A percentile compares a stretch with the other conserved stretches of the same genome.
Evolutionary conservation across 2,888 invertebrate genomes (phyloP).

Genomic region (Pocota personata): DNA sequence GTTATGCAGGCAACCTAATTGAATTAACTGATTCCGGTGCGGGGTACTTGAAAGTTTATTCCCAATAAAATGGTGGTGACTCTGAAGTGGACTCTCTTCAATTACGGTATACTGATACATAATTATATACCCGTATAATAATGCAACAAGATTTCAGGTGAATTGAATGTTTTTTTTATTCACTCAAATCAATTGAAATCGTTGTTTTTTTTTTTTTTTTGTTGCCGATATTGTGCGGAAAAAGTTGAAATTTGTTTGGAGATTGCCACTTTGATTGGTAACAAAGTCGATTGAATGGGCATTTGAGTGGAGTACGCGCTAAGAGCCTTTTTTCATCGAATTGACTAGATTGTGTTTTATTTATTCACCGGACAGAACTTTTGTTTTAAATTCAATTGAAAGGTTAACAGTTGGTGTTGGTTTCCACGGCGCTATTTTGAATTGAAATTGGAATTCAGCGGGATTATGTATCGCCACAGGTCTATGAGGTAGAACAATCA

Average conservation of each 20-base stretch:
- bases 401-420: neutral
- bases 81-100: conserved; percentile 4
- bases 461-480: neutral
- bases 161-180: neutral
- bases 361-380: neutral
- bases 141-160: conserved; percentile 18
- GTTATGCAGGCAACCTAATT: conserved; percentile 10
- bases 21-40: conserved; percentile 9
- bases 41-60: conserved; percentile 37
- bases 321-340: neutral
- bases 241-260: conserved; percentile 11
- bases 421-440: neutral
- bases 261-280: conserved; percentile 20
- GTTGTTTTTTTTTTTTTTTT: neutral
- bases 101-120: neutral
- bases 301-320: neutral
- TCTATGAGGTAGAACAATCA: neutral
- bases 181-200: neutral
- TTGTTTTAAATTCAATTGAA: neutral
- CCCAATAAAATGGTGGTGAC: neutral
- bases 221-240: neutral
- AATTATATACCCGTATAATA: too few relatives aligned
- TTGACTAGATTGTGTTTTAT: neutral
- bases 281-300: neutral
- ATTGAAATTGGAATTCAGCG: neutral